These are phyloP conservation scores for Sphaerodactylus townsendi DNA, from an alignment of 2,113 vertebrate genomes.

Conservation along the genomic window DNA sequence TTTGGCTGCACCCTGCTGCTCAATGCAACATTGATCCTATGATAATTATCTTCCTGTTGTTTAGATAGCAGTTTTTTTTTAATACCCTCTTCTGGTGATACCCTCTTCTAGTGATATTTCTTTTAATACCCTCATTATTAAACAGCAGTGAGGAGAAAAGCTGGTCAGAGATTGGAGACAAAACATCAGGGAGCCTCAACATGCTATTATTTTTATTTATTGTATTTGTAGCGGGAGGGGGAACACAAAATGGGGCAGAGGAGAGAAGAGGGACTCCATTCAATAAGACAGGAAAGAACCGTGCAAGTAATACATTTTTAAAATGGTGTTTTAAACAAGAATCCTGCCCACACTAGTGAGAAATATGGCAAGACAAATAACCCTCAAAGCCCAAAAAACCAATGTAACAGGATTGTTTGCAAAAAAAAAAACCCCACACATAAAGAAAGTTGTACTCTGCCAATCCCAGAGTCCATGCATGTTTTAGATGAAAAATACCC, in stretches of 20 bases:
- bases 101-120: background rate
- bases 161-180: background rate
- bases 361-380: background rate
- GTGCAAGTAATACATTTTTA: background rate
- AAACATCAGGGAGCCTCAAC: background rate
- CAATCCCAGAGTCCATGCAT: background rate
- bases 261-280: background rate
- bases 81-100: background rate
- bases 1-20: background rate
- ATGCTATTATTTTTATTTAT: too few relatives aligned
- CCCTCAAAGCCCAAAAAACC: background rate
- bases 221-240: too few relatives aligned
- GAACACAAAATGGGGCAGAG: background rate
- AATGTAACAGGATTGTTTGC: background rate
- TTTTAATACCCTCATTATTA: background rate
- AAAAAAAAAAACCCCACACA: background rate
- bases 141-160: background rate
- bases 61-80: background rate
- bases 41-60: background rate
- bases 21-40: background rate
- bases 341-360: background rate
- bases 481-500: slow-evolving; percentile 17
- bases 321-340: background rate
- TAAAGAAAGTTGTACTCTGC: background rate
- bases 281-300: background rate